Conservation (phyloP, 2,888 invertebrate genomes). For the Mythimna impura region DNA sequence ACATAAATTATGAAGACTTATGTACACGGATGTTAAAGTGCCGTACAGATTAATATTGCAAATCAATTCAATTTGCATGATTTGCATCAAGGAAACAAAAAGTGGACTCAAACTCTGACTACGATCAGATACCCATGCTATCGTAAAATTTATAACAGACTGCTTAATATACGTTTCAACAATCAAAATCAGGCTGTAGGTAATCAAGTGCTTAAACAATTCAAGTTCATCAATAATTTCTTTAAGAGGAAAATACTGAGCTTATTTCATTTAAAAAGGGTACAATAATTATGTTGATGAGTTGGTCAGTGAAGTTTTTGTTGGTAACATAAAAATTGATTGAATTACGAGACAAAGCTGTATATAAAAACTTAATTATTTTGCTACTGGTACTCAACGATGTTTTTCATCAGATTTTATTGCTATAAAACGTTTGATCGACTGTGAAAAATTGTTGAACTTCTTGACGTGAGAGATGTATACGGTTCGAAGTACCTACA, state of each 20-base stretch:
- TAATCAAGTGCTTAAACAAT: constrained; percentile 22
- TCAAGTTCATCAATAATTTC: constrained; percentile 41
- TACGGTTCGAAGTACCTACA: constrained; percentile 11
- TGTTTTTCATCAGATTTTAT: constrained; percentile 45
- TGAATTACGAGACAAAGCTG: constrained; percentile 57
- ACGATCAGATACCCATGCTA: not conserved
- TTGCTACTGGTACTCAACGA: constrained; percentile 58
- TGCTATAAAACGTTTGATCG: constrained; percentile 48
- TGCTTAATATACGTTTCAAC: not conserved
- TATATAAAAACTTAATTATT: constrained; percentile 65
- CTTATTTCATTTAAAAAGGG: constrained; percentile 55
- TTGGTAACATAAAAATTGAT: constrained; percentile 63
- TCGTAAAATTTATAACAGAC: not conserved
- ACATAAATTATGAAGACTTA: constrained; percentile 36
- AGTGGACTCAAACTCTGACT: not conserved
- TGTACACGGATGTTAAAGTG: constrained; percentile 13
- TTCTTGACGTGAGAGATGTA: constrained; percentile 16
- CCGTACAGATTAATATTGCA: constrained; percentile 28
- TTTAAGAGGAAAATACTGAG: constrained; percentile 37
- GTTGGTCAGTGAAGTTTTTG: constrained; percentile 53
- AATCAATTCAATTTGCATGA: constrained; percentile 23
- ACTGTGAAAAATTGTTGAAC: constrained; percentile 45
- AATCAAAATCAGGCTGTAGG: constrained; percentile 11
- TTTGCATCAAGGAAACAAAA: constrained; percentile 24
- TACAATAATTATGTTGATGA: constrained; percentile 48